These are phyloP conservation scores for Brachystomella parvula DNA, from an alignment of 1,140 invertebrate genomes.

Conservation along the genomic window DNA sequence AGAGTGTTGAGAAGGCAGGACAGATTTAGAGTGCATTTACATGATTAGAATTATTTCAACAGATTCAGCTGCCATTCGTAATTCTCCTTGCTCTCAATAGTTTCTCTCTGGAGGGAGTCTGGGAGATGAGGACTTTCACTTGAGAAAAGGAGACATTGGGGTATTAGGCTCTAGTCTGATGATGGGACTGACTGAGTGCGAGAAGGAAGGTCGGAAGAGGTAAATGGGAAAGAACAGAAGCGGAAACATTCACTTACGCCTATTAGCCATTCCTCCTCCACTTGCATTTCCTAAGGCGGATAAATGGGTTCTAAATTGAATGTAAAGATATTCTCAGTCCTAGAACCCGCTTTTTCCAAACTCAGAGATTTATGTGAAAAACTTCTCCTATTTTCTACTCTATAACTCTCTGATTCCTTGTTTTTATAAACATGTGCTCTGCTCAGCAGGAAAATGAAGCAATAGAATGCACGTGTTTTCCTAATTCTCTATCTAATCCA, in stretches of 20 bases:
- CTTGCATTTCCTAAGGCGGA: constrained; percentile 4
- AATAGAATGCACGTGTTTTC: background rate
- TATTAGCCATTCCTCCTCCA: constrained; percentile 5
- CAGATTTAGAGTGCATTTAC: constrained; percentile 38
- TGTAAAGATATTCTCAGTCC: constrained; percentile 5
- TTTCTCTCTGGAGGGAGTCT: background rate
- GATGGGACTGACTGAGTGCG: constrained; percentile 19
- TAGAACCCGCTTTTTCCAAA: background rate
- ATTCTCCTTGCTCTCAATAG: too few relatives aligned
- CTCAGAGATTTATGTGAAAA: background rate
- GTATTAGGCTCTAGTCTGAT: constrained; percentile 17
- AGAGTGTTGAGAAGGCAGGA: constrained; percentile 29
- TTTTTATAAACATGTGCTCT: background rate
- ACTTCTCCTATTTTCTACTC: background rate
- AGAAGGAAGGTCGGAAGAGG: constrained; percentile 31
- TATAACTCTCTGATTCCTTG: background rate
- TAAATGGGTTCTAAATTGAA: constrained; percentile 8
- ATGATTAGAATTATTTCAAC: constrained; percentile 36
- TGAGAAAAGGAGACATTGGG: background rate
- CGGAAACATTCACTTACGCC: constrained; percentile 12
- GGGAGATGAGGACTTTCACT: background rate
- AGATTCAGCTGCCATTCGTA: too few relatives aligned
- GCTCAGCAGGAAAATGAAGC: background rate
- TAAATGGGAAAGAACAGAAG: constrained; percentile 31
- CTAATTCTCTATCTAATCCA: too few relatives aligned